Base-by-base conservation (phyloP, 1,140 invertebrate species). In the Eubasilissa regina region DNA sequence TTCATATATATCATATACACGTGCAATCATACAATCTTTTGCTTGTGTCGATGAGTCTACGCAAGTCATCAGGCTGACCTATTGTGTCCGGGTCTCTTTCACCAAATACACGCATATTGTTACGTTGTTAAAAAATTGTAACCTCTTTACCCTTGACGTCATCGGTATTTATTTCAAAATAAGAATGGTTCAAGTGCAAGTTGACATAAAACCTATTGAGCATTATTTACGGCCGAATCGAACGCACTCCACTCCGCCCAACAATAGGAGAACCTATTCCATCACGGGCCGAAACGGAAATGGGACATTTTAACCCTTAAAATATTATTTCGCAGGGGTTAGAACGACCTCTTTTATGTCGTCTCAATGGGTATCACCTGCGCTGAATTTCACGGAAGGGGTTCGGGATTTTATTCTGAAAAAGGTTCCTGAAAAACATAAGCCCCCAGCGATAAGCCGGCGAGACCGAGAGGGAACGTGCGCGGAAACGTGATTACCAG, bases 281-380 rank as follows among this genome's bases (percentile, higher is more conserved):
- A 75, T 75, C 73, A 75, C 56, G 35, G 56, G 35, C 12, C 56
- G n/a, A 48, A 25, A 48, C 70, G 70, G 70, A 73, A 55, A 76
- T 60, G 64, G 74, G 45, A 47, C 80, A 77, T 73, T 79, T 72
- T 68, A 79, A 74, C 80, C 80, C 77, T 79, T 77, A 74, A 80
- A 80, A 80, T 80, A 80, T 77, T 77, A 80, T 80, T 80, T 74
- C 55, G 55, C 56, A 64, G 80, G 80, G 80, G 80, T 81, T 79
- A 72, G 78, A 81, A 81, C 78, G 77, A 79, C 80, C 80, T 79
- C 78, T 77, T 81, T 81, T 81, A 81, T 78, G 77, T 76, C 80
- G 73, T 81, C 77, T 81, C 80, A 79, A 81, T 81, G 80, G 80
- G 78, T 81, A 78, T 81, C 80, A 81, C 80, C 80, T 81, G 80